Conservation (phyloP, 2,888 invertebrate species). For the Eilema griseolum region DNA sequence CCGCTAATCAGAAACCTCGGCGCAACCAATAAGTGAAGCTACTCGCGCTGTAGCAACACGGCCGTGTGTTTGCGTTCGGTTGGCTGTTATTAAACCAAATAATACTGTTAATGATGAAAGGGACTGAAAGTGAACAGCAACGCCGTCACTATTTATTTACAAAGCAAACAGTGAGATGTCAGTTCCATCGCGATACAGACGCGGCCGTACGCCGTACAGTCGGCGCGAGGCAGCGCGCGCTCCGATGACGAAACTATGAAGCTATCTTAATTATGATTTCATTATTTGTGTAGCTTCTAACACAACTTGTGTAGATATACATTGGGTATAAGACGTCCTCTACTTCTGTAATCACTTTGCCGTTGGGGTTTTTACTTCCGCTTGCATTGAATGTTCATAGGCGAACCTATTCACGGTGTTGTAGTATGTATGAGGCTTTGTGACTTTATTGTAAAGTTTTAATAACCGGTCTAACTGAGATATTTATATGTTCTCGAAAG, state of each 20-base stretch:
- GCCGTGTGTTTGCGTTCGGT: not conserved
- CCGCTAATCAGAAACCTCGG: not conserved
- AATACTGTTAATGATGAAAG: slow-evolving; percentile 32
- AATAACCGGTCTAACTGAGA: too few relatives aligned
- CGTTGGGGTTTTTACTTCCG: too few relatives aligned
- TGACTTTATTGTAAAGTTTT: not conserved
- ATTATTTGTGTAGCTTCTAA: not conserved
- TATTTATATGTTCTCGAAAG: not conserved
- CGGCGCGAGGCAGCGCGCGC: not conserved
- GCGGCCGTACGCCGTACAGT: not conserved
- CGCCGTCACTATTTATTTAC: slow-evolving; percentile 17
- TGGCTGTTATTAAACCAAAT: slow-evolving; percentile 22
- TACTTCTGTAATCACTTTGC: not conserved
- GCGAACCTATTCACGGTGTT: too few relatives aligned
- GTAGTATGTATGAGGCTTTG: too few relatives aligned
- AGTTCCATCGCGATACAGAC: not conserved
- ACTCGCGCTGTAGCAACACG: not conserved
- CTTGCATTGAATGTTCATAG: too few relatives aligned
- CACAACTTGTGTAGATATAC: not conserved
- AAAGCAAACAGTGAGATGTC: slow-evolving; percentile 12
- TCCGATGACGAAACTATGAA: not conserved
- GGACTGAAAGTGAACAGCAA: slow-evolving; percentile 15
- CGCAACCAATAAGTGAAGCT: not conserved
- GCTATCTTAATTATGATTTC: not conserved
- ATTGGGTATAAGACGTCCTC: not conserved